A percentile compares a stretch with the other conserved stretches of the same genome.
Evolutionary conservation across 2,797 vertebrate species (phyloP).

Genomic region (Pantherophis alleghaniensis): DNA sequence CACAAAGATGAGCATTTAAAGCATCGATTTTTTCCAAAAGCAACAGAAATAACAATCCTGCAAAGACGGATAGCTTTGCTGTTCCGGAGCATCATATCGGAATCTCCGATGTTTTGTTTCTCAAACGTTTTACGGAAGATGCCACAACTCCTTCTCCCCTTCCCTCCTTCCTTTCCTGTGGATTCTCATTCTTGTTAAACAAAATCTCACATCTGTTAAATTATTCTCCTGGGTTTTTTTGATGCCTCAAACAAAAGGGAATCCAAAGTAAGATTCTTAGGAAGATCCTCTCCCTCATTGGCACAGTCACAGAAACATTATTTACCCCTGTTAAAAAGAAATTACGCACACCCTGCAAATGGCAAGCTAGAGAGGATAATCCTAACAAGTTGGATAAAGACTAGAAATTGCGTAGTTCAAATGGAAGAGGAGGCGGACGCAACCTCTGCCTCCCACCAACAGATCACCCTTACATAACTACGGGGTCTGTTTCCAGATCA

Average conservation of each 20-base stretch:
- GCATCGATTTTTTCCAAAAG: background rate
- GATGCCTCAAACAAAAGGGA: background rate
- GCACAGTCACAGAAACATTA: constrained; percentile 13
- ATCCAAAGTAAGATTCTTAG: background rate
- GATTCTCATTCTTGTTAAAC: background rate
- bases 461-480: constrained; percentile 15
- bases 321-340: constrained; percentile 15
- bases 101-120: too few species aligned
- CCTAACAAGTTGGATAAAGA: constrained; percentile 14
- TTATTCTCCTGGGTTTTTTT: background rate
- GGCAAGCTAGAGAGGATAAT: constrained; percentile 33
- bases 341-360: constrained; percentile 12
- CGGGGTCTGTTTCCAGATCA: constrained; percentile 32
- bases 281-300: background rate
- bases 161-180: background rate
- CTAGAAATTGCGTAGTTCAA: constrained; percentile 38
- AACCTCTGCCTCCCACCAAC: constrained; percentile 13
- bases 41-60: background rate
- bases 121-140: background rate
- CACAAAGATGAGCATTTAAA: background rate
- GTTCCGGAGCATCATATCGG: background rate
- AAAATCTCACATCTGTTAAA: background rate
- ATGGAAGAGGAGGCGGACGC: constrained; percentile 16
- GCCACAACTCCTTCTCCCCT: background rate
- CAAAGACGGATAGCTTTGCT: background rate